Evolutionary conservation across 2,888 invertebrate species (phyloP).

Genomic region (Papilio gigon): DNA sequence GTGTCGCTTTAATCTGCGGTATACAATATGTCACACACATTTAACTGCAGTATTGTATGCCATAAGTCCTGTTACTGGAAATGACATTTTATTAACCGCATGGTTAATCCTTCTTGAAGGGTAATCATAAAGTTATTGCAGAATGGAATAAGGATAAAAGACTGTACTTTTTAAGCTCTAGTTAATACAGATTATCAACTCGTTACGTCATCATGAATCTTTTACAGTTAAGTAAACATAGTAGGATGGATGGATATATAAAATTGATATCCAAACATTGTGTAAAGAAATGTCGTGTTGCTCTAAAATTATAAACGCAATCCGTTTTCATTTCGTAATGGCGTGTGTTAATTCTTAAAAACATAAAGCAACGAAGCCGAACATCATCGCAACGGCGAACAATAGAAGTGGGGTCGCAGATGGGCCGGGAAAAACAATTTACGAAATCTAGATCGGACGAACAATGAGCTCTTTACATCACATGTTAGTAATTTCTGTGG

Average conservation of each 20-base stretch:
- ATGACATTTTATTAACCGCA: slow-evolving; percentile 17
- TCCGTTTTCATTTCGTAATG: slow-evolving; percentile 4
- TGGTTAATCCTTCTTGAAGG: background rate
- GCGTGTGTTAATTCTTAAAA: slow-evolving; percentile 36
- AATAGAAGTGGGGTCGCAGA: slow-evolving; percentile 57
- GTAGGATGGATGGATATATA: background rate
- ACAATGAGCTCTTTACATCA: slow-evolving; percentile 77
- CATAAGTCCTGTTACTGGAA: background rate
- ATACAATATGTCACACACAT: slow-evolving; percentile 34
- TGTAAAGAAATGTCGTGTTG: background rate
- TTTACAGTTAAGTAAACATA: background rate
- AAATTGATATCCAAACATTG: background rate
- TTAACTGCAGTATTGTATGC: slow-evolving; percentile 20
- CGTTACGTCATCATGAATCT: background rate
- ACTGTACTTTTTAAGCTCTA: too few relatives aligned
- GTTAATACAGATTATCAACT: background rate
- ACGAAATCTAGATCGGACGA: slow-evolving; percentile 75
- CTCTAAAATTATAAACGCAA: background rate
- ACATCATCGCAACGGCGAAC: slow-evolving; percentile 46
- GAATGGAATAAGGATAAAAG: background rate
- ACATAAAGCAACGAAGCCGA: slow-evolving; percentile 41
- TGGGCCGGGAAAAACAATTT: slow-evolving; percentile 59
- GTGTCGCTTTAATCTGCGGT: slow-evolving; percentile 24
- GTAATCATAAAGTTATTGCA: background rate
- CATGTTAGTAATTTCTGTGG: slow-evolving; percentile 69